These are phyloP conservation scores for Myotis vivesi DNA, from an alignment of 2,797 vertebrate species.

Conservation along the genomic window DNA sequence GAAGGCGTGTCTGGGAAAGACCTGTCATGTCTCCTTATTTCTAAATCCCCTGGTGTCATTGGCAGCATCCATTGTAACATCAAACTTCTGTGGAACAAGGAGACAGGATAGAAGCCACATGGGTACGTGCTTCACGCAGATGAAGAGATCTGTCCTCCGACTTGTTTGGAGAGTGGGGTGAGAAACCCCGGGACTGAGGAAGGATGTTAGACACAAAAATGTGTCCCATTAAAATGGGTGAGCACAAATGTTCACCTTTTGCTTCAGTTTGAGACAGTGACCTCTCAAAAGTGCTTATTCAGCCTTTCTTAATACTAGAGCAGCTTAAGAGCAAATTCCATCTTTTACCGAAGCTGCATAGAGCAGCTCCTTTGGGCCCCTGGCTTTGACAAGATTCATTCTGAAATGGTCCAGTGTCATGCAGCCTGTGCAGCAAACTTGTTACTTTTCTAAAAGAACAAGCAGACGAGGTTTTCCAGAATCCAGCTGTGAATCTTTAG, in stretches of 20 bases:
- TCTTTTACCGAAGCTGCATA: neutral
- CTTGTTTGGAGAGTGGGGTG: neutral
- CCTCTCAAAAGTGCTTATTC: constrained; percentile 57
- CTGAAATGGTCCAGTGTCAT: constrained; percentile 53
- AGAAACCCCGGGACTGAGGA: neutral
- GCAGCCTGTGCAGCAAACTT: constrained; percentile 62
- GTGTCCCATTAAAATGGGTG: neutral
- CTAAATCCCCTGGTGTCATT: neutral
- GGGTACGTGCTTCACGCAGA: neutral
- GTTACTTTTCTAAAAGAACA: constrained; percentile 78
- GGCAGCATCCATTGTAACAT: neutral
- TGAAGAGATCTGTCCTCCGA: neutral
- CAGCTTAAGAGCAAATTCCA: constrained; percentile 55
- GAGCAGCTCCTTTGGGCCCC: constrained; percentile 29
- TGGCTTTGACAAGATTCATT: constrained; percentile 66
- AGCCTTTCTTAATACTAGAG: constrained; percentile 37
- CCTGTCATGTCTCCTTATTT: neutral
- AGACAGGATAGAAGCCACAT: neutral
- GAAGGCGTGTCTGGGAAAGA: neutral
- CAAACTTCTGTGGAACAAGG: neutral
- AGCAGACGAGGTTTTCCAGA: constrained; percentile 63
- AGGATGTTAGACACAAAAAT: neutral
- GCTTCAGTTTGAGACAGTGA: neutral
- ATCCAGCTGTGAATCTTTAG: constrained; percentile 70
- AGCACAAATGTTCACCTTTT: neutral